Evolutionary conservation across 2,797 vertebrate genomes (phyloP), one percentile per base, ranked within the genome.

Genomic region (Botia almorhae): DNA sequence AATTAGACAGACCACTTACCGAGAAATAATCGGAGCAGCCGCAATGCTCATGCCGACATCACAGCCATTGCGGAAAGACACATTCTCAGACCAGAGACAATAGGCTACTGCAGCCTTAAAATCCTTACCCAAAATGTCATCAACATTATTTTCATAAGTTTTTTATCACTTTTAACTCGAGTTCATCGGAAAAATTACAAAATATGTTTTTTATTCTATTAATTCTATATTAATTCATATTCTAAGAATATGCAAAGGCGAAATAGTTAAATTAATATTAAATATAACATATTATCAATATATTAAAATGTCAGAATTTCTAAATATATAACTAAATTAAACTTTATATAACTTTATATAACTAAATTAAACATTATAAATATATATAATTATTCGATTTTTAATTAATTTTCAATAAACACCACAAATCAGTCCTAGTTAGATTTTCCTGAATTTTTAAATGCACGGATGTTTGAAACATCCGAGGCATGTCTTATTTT

Each of bases 21-120:
- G 93, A 93, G 88, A 94, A 93, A 88, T 91, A 90, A 93, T 91
- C 90, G 89, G 90, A 89, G 87, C 91, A 90, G 90, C 67, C 77
- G 84, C 81, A 82, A 85, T 58, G 87, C 76, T 82, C 68, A 39
- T 78, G 11, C 55, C 19, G 68, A 83, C 61, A 13, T 10, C 55
- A 56, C 55, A 21, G 33, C 55, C 56, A 58, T 10, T 33, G 61
- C 68, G 19, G 8, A 60, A 60, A 61, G 26, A 61, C 1, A 61
- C 58, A 4, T 5, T 13, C 19, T 21, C 19, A 23, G 23, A 60
- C 21, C 0, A 60, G 23, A 29, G 12, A 29, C 21, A 16, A 61
- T 2, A 61, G 13, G 2, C 5, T 13, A 21, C 16, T 43, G 64
- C 33, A 21, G 33, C 10, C 33, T 67, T 43, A 67, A 36, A 67